phyloP scores from a whole-genome alignment of 2,113 vertebrate species.

The Thermophis baileyi region DNA sequence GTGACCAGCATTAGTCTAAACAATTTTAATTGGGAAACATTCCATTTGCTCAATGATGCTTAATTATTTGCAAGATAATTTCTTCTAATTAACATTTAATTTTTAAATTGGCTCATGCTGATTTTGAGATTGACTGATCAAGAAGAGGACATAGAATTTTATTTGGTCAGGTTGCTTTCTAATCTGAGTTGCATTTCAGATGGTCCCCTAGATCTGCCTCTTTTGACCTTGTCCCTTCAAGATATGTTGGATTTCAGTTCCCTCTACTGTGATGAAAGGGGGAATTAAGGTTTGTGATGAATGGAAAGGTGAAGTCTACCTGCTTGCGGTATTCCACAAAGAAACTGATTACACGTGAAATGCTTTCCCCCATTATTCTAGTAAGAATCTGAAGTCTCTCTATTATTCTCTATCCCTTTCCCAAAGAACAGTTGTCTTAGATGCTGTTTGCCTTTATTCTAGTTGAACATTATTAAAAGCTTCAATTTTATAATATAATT shows the following conservation, averaged over 20 bases:
- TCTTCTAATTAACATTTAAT: not conserved
- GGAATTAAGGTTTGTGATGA: not conserved
- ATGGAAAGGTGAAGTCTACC: not conserved
- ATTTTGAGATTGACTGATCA: not conserved
- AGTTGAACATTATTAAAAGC: not conserved
- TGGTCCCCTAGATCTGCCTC: not conserved
- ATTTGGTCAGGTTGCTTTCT: not conserved
- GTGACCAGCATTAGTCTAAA: not conserved
- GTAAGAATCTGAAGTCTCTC: not conserved
- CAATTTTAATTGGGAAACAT: not conserved
- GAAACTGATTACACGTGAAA: not conserved
- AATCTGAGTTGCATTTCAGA: not conserved
- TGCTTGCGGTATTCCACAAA: not conserved
- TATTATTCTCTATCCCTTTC: not conserved
- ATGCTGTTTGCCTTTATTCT: not conserved
- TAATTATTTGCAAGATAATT: not conserved
- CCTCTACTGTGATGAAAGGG: not conserved
- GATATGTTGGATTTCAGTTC: not conserved
- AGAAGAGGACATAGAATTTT: not conserved
- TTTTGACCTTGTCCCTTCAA: not conserved
- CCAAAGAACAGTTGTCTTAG: not conserved
- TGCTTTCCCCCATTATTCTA: not conserved
- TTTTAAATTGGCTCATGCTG: not conserved
- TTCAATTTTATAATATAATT: not conserved
- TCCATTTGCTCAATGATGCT: not conserved